Evolutionary conservation across 2,113 vertebrate species (phyloP).

Genomic region (Saccopteryx bilineata): DNA sequence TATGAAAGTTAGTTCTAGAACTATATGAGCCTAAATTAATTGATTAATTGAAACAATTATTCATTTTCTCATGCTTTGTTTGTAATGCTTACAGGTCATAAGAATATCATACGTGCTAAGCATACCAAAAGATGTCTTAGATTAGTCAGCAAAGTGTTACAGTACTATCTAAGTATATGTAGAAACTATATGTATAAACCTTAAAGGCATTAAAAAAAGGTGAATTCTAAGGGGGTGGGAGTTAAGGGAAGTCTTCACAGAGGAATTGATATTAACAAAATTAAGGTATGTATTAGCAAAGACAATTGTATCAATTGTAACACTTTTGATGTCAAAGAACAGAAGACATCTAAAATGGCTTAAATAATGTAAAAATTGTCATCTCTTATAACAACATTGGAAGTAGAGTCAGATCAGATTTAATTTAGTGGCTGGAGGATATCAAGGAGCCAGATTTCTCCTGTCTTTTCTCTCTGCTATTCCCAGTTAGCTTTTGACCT

Average conservation of each 20-base stretch:
- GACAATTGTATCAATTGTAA: not conserved
- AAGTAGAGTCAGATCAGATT: not conserved
- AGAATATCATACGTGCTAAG: not conserved
- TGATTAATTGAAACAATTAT: not conserved
- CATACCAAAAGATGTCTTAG: not conserved
- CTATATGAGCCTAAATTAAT: not conserved
- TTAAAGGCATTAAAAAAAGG: not conserved
- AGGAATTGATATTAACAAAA: not conserved
- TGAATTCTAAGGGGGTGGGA: not conserved
- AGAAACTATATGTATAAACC: not conserved
- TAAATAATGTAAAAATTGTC: not conserved
- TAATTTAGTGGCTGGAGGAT: not conserved
- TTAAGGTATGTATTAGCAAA: not conserved
- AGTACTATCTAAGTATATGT: accelerated
- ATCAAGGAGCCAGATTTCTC: not conserved
- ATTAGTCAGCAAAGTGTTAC: not conserved
- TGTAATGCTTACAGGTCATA: not conserved
- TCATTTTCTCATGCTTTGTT: conserved; percentile 1
- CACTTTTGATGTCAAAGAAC: not conserved
- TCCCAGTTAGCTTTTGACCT: not conserved
- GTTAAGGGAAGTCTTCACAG: not conserved
- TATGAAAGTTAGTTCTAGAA: not conserved
- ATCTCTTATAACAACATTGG: not conserved
- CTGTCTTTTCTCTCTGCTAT: not conserved
- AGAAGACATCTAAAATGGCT: not conserved